Conservation (phyloP, 2,888 invertebrate genomes). For the Eumacrocentrus americanus region DNA sequence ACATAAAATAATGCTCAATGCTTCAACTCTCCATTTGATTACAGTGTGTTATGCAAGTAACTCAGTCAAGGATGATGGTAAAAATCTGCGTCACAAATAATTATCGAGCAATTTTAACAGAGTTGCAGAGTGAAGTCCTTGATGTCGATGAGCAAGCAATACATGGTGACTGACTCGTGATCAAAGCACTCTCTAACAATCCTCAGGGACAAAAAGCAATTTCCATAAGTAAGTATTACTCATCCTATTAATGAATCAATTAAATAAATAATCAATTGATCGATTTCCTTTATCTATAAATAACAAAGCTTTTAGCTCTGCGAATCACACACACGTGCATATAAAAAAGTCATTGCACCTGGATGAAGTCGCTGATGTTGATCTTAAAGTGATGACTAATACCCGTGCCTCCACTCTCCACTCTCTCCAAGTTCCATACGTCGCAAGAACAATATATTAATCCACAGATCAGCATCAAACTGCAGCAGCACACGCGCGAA, state of each 20-base stretch:
- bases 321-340: too few species aligned
- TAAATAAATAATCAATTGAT: too few species aligned
- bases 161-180: constrained; percentile 9
- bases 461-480: constrained; percentile 16
- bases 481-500: background rate
- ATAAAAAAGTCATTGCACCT: constrained; percentile 23
- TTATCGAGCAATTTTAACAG: constrained; percentile 5
- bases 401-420: constrained; percentile 13
- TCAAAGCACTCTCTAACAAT: too few species aligned
- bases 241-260: too few species aligned
- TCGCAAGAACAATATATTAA: constrained; percentile 6
- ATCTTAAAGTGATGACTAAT: constrained; percentile 11
- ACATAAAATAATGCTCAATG: too few species aligned
- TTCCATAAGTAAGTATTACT: too few species aligned
- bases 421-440: background rate
- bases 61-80: background rate
- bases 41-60: too few species aligned
- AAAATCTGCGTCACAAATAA: constrained; percentile 13
- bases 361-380: constrained; percentile 19
- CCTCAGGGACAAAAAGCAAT: too few species aligned
- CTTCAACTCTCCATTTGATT: too few species aligned
- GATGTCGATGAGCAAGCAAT: background rate
- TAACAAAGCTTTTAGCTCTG: too few species aligned
- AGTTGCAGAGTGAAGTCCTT: background rate
- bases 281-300: too few species aligned